A percentile compares a stretch with the other conserved stretches of the same genome.
These are phyloP conservation scores for Plecotus auritus DNA, from an alignment of 2,113 vertebrate species.

Conservation along the genomic window DNA sequence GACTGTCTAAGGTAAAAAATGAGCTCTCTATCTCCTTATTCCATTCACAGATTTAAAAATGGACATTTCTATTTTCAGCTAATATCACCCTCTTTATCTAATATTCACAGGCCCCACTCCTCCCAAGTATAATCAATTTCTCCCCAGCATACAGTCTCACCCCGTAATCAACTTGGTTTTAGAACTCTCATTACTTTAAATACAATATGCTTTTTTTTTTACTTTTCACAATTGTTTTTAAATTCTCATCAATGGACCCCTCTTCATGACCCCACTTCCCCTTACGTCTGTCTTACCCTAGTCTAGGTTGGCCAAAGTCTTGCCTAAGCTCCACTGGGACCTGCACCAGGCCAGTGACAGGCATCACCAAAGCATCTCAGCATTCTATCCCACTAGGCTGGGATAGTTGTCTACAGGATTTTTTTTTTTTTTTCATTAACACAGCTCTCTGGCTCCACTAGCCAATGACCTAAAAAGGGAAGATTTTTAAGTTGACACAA, in stretches of 20 bases:
- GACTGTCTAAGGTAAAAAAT: constrained; percentile 43
- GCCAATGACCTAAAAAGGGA: background rate
- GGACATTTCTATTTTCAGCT: constrained; percentile 43
- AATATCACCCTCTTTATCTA: constrained; percentile 17
- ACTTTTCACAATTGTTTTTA: background rate
- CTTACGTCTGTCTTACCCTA: background rate
- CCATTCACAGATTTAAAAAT: constrained; percentile 27
- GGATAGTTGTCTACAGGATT: background rate
- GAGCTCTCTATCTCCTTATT: constrained; percentile 29
- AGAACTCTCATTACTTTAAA: background rate
- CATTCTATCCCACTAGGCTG: background rate
- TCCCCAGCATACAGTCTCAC: background rate
- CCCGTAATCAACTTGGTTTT: background rate
- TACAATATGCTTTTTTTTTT: background rate
- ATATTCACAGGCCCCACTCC: background rate
- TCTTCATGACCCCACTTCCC: background rate
- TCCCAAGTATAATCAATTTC: background rate
- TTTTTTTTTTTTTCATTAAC: background rate
- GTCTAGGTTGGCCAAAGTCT: background rate
- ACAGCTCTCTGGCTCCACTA: background rate
- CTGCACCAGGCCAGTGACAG: background rate
- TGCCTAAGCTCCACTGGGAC: no score
- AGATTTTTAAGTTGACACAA: background rate
- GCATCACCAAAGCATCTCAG: background rate
- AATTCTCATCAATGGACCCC: background rate